phyloP scores from a whole-genome alignment of 1,140 invertebrate species.

The Drosophila saltans region DNA sequence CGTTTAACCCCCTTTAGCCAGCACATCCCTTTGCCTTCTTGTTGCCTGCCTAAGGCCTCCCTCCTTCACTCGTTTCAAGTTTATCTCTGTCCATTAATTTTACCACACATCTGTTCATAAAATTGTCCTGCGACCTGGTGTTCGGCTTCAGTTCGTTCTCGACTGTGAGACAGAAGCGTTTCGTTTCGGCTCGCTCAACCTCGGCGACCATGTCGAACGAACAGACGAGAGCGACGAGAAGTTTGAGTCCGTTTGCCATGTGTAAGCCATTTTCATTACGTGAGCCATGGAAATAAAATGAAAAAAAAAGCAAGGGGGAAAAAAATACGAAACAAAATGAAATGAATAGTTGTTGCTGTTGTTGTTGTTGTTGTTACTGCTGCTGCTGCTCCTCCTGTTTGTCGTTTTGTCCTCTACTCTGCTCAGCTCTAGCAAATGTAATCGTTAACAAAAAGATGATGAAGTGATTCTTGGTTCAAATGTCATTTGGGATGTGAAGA shows the following conservation, averaged over 20 bases:
- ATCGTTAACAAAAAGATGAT: conserved; percentile 41
- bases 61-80: conserved; percentile 45
- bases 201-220: conserved; percentile 8
- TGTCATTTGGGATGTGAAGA: conserved; percentile 7
- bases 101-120: conserved; percentile 81
- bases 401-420: conserved; percentile 6
- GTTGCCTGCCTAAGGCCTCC: not conserved
- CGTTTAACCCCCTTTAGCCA: conserved; percentile 62
- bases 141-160: conserved; percentile 67
- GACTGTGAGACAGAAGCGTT: conserved; percentile 33
- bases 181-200: conserved; percentile 8
- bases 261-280: conserved; percentile 76
- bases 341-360: conserved; percentile 57
- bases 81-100: conserved; percentile 81
- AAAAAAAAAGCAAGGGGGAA: too few relatives aligned
- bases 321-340: conserved; percentile 29
- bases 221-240: conserved; percentile 4
- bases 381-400: conserved; percentile 1
- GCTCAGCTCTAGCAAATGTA: conserved; percentile 4
- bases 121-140: conserved; percentile 70
- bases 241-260: conserved; percentile 40
- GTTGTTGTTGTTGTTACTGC: conserved; percentile 22
- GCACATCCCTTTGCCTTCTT: not conserved
- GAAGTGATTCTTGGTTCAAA: conserved; percentile 24
- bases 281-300: conserved; percentile 35